Evolutionary conservation across 2,113 vertebrate genomes (phyloP).

Genomic region (Alaudala cheleensis): DNA sequence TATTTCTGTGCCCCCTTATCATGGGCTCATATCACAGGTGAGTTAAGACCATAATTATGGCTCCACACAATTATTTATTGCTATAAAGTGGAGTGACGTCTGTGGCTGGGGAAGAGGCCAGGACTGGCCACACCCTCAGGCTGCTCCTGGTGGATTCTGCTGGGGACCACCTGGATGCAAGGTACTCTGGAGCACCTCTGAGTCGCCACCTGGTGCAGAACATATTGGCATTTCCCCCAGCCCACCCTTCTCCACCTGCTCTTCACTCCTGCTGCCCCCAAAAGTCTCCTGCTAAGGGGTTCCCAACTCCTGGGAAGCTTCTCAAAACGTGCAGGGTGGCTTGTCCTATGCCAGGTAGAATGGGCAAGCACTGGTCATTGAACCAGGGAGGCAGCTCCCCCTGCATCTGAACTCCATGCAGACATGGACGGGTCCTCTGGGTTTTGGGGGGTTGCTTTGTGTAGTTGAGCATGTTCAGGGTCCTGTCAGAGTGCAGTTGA

Average conservation of each 20-base stretch:
- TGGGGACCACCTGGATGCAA: too few relatives aligned
- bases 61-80: not conserved
- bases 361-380: not conserved
- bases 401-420: not conserved
- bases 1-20: not conserved
- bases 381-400: not conserved
- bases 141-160: not conserved
- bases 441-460: not conserved
- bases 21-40: fast-evolving
- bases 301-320: not conserved
- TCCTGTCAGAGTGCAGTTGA: fast-evolving
- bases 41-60: not conserved
- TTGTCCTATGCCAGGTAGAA: fast-evolving
- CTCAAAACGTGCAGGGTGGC: fast-evolving
- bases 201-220: not conserved
- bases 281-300: not conserved
- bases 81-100: not conserved
- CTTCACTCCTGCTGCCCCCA: fast-evolving
- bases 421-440: not conserved
- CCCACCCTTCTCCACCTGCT: not conserved
- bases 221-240: not conserved
- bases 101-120: not conserved
- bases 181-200: not conserved
- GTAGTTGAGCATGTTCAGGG: not conserved
- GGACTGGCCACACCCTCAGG: fast-evolving